These are phyloP conservation scores for Patella depressa DNA, from an alignment of 2,888 invertebrate species.

Conservation along the genomic window DNA sequence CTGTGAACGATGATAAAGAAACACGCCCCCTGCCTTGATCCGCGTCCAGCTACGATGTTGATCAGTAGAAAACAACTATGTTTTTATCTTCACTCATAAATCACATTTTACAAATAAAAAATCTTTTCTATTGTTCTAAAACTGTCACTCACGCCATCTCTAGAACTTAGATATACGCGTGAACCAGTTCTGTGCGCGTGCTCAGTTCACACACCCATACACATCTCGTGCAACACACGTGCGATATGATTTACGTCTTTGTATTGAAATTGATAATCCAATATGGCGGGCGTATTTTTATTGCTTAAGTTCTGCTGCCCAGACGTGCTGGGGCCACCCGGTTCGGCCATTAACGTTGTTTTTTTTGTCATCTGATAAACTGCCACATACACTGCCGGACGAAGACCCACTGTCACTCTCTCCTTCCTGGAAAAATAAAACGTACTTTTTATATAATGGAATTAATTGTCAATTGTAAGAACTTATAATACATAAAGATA, in stretches of 20 bases:
- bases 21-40: no score
- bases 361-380: conserved; percentile 55
- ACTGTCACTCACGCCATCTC: no score
- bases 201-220: conserved; percentile 1
- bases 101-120: no score
- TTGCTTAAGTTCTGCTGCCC: conserved; percentile 81
- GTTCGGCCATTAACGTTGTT: conserved; percentile 83
- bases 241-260: background rate
- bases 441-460: background rate
- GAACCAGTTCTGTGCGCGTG: conserved; percentile 3
- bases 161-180: no score
- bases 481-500: no score
- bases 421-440: conserved; percentile 37
- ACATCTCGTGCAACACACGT: conserved; percentile 2
- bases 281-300: conserved; percentile 6
- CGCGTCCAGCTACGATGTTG: no score
- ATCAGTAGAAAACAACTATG: no score
- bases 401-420: conserved; percentile 6
- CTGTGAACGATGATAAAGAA: no score
- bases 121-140: no score
- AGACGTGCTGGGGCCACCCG: conserved; percentile 97
- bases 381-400: conserved; percentile 39
- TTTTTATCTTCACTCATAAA: no score
- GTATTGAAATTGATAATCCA: conserved; percentile 1
- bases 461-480: background rate